These are phyloP conservation scores for Charanyca ferruginea DNA, from an alignment of 2,888 invertebrate species.

Conservation along the genomic window DNA sequence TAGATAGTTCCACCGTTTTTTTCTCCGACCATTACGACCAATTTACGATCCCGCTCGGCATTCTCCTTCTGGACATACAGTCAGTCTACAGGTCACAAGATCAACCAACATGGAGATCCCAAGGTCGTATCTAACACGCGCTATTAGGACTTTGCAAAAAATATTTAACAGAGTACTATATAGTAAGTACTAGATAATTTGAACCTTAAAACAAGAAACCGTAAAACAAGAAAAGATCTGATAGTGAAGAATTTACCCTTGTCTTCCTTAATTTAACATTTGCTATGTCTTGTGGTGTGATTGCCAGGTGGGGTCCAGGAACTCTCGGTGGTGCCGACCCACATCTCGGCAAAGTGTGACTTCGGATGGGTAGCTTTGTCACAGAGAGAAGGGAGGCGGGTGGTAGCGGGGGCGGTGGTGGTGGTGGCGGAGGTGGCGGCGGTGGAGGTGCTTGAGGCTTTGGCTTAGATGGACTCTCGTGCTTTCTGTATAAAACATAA, in stretches of 20 bases:
- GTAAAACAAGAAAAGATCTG: neutral
- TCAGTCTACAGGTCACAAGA: neutral
- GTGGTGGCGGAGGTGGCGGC: constrained; percentile 80
- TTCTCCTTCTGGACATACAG: neutral
- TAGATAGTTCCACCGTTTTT: no score
- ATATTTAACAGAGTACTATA: no score
- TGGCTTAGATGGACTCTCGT: constrained; percentile 58
- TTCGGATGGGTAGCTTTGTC: constrained; percentile 71
- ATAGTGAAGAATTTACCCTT: constrained; percentile 71
- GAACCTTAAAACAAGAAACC: no score
- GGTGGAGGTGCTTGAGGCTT: constrained; percentile 69
- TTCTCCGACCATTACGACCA: no score
- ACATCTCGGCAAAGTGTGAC: constrained; percentile 83
- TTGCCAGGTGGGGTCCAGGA: constrained; percentile 80
- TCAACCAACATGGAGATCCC: neutral
- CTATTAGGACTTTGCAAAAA: no score
- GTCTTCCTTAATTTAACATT: constrained; percentile 87
- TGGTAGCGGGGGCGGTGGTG: constrained; percentile 71
- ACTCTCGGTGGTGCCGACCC: constrained; percentile 85
- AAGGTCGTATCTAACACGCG: no score
- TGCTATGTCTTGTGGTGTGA: constrained; percentile 87
- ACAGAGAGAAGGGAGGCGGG: constrained; percentile 63
- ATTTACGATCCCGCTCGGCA: no score
- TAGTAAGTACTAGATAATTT: no score
- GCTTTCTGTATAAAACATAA: constrained; percentile 60